phyloP scores from a whole-genome alignment of 2,888 invertebrate genomes.

The Rhimphoctona megacephalus region DNA sequence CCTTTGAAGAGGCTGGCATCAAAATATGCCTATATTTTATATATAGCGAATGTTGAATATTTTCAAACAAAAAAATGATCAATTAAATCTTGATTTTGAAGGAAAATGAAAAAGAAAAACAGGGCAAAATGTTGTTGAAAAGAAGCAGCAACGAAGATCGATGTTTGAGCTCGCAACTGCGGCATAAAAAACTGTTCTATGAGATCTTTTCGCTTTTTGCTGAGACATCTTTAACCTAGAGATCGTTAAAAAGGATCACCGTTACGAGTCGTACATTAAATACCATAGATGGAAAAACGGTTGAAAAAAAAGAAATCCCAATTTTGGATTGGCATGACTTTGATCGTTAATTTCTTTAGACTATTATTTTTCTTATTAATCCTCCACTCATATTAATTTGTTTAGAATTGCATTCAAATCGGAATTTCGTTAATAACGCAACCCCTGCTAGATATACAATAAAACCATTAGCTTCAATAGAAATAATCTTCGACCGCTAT shows the following conservation, averaged over 20 bases:
- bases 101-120: not conserved
- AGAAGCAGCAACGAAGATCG: not conserved
- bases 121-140: not conserved
- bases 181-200: not conserved
- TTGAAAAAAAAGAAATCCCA: too few relatives aligned
- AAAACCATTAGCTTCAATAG: not conserved
- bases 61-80: not conserved
- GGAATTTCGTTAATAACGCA: too few relatives aligned
- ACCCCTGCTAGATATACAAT: not conserved
- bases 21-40: not conserved
- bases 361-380: not conserved
- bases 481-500: not conserved
- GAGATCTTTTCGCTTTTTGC: not conserved
- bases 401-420: not conserved
- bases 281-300: too few relatives aligned
- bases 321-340: not conserved
- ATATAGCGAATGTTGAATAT: not conserved
- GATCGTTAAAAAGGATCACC: not conserved
- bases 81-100: not conserved
- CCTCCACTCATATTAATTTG: not conserved
- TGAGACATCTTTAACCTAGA: not conserved
- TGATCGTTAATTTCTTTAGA: too few relatives aligned
- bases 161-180: not conserved
- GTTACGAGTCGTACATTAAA: not conserved
- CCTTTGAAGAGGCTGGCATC: not conserved